These are phyloP conservation scores for Uloborus plumipes DNA, from an alignment of 2,888 invertebrate genomes.

Conservation along the genomic window DNA sequence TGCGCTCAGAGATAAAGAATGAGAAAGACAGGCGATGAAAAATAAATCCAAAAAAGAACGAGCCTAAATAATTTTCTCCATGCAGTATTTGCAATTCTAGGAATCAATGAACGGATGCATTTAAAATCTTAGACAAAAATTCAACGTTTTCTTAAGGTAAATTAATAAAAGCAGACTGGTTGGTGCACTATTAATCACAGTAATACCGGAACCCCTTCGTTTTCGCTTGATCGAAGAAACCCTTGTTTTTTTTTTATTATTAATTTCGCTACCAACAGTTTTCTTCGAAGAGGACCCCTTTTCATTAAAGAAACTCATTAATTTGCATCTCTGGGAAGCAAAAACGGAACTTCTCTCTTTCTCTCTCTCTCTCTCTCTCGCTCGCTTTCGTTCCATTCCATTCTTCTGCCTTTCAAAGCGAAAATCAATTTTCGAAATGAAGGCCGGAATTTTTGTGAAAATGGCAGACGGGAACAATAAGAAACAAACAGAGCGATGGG, in stretches of 20 bases:
- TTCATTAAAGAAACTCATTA: constrained; percentile 64
- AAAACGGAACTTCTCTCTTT: constrained; percentile 34
- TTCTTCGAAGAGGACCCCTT: constrained; percentile 38
- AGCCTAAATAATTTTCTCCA: constrained; percentile 30
- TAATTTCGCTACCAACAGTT: constrained; percentile 49
- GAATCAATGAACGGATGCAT: constrained; percentile 28
- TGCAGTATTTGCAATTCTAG: neutral
- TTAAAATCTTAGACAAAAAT: constrained; percentile 27
- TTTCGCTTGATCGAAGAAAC: constrained; percentile 44
- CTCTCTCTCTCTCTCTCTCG: constrained; percentile 13
- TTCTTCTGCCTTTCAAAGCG: constrained; percentile 16
- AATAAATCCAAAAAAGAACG: neutral
- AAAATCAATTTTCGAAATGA: constrained; percentile 54
- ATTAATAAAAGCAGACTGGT: constrained; percentile 55
- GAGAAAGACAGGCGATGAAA: too few relatives aligned
- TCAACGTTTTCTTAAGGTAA: constrained; percentile 49
- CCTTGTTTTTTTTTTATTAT: constrained; percentile 49
- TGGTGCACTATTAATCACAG: constrained; percentile 49
- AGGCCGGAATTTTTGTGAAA: constrained; percentile 16
- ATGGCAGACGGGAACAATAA: constrained; percentile 17
- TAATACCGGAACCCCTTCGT: constrained; percentile 29
- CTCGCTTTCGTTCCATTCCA: neutral
- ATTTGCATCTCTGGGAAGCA: constrained; percentile 49
- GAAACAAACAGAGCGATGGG: neutral
- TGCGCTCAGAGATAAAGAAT: too few relatives aligned